Evolutionary conservation across 2,888 invertebrate genomes (phyloP), one percentile per base, ranked within the genome.

Genomic region (Synanthedon formicaeformis): DNA sequence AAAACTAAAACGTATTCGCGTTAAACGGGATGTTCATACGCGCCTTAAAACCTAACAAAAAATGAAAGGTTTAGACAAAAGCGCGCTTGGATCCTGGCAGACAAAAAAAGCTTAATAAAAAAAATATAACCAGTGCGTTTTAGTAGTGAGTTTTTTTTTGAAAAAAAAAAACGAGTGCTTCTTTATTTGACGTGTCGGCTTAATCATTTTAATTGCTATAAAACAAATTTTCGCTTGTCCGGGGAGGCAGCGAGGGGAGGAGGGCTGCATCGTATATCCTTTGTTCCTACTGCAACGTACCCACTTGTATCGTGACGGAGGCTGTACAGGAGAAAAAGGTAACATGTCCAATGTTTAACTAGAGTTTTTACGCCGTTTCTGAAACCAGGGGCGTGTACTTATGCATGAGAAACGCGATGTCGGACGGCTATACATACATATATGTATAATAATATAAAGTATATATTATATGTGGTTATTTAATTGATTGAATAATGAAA

Each of bases 201-300:
- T 34, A 34, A 34, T 10, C 8, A 10, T 34, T 34, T 34, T 34
- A 34, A 34, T 34, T 34, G 34, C 10, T 34, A 34, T 34, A 34
- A 34, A 34, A 34, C 34, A 34, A 34, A 3, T 45, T 45, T 45
- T 45, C 45, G 14, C 45, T 45, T 45, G 45, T 45, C 13, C 12
- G 41, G 45, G 12, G 12, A 6, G 45, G 45, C n/a, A 13, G 45
- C n/a, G 45, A 14, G 45, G 45, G 12, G 45, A 14, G 45, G 45
- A 14, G 45, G 45, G n/a, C 11, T 14, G 14, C 13, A n/a, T 13
- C 45, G 13, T 13, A 14, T 51, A 58, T 71, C 70, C 77, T 78
- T 78, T 78, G 78, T 78, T 75, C 75, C 63, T 52, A 52, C 55
- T 73, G 73, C 73, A 73, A 61, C 62, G 57, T 55, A 58, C 34